Percentiles rank a stretch among this genome's conserved stretches.
phyloP scores from a whole-genome alignment of 2,113 vertebrate species.

The Microcebus murinus region DNA sequence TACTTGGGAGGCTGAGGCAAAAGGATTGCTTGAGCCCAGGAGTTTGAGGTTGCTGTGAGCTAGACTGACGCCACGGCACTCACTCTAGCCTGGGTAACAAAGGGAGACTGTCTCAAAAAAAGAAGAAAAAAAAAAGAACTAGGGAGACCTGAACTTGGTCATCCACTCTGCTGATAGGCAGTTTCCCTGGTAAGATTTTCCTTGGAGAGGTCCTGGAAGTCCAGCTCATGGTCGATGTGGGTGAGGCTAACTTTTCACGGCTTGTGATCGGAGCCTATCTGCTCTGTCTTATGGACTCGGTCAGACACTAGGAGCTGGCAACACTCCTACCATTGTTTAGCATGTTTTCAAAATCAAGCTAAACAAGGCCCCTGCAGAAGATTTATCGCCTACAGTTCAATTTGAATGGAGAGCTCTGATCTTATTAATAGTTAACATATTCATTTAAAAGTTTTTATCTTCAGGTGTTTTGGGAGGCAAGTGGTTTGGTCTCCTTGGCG shows the following conservation, averaged over 20 bases:
- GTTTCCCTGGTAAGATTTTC: not conserved
- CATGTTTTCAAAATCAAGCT: not conserved
- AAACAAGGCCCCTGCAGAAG: not conserved
- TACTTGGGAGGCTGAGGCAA: no score
- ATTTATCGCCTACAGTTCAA: not conserved
- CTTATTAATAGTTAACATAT: not conserved
- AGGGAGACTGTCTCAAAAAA: no score
- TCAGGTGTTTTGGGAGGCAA: not conserved
- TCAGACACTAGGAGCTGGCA: not conserved
- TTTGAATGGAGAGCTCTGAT: not conserved
- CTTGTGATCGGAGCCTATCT: not conserved
- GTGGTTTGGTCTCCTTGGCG: not conserved
- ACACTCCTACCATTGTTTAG: not conserved
- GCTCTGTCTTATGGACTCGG: not conserved
- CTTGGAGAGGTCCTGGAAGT: not conserved
- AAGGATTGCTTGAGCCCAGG: not conserved
- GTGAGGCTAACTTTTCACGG: not conserved
- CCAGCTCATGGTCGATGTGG: not conserved
- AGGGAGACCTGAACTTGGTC: not conserved
- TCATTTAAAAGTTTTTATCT: not conserved
- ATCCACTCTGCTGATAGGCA: not conserved
- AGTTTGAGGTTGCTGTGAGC: no score
- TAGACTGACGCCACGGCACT: no score
- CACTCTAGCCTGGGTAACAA: no score
- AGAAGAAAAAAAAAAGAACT: not conserved